Base-by-base conservation (phyloP, 2,888 invertebrate species). In the Lissonota sp. region DNA sequence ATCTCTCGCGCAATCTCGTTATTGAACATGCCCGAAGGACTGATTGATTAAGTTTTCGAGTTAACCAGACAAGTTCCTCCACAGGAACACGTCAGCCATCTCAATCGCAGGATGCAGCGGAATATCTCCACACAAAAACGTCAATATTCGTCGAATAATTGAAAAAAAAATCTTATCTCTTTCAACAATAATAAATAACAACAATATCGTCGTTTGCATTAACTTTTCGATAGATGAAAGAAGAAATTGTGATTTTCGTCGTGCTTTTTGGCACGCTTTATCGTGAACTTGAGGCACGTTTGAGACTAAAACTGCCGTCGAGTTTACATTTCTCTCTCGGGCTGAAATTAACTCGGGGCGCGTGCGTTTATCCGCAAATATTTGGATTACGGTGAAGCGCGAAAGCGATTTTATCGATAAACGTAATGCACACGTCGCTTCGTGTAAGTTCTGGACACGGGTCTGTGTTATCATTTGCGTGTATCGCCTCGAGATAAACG, bases 31-130 rank as follows among this genome's bases (percentile, higher is more conserved):
- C 12, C 40, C 37, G 44, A 40, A 10, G n/a, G 66, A 58, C 64
- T 58, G 74, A 74, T 74, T 74, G 74, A 74, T 74, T 58, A 51
- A 66, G 66, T 74, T 74, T 74, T 66, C 74, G 74, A 57, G 66
- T 74, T 57, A 74, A 14, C 53, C 40, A 64, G 57, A 74, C 64
- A 74, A 66, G 64, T 66, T 46, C n/a, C 40, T 26, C 26, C 26
- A 26, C 26, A 26, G 26, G 26, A 26, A 26, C 26, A 26, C 7
- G 16, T 26, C 57, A 53, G 12, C 40, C 6, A 39, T 49, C 26
- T 2, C 40, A n/a, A 14, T 10, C 51, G 51, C 5, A 12, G 42
- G 5, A 3, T 26, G 26, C 26, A 42, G 12, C 40, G 51, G 40
- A 62, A 53, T n/a, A 42, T 10, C 4, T 10, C 49, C 10, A 49